These are phyloP conservation scores for Gymnoscopelus microlampas DNA, from an alignment of 2,797 vertebrate genomes.

Conservation along the genomic window DNA sequence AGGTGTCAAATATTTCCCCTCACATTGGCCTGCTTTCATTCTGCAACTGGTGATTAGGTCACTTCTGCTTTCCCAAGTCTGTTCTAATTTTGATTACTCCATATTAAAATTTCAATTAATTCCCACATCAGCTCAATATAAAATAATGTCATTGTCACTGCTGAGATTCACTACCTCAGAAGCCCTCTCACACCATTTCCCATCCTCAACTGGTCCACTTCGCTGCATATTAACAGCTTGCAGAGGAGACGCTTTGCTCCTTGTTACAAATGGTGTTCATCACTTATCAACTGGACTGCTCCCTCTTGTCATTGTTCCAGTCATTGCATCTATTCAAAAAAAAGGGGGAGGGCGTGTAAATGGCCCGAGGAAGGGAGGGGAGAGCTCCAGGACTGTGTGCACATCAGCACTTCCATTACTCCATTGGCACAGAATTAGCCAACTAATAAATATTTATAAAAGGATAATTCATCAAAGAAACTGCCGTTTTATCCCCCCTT, in stretches of 20 bases:
- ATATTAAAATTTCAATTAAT: no score
- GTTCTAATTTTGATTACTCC: no score
- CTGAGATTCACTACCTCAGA: background rate
- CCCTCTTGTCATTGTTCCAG: constrained; percentile 30
- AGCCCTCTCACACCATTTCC: background rate
- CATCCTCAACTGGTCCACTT: constrained; percentile 4
- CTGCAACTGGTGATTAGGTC: no score
- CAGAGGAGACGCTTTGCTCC: constrained; percentile 18
- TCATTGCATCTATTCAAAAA: constrained; percentile 15
- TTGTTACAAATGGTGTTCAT: constrained; percentile 34
- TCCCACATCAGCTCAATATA: no score
- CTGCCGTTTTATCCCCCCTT: constrained; percentile 52
- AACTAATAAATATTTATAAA: constrained; percentile 73
- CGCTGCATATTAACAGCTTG: constrained; percentile 21
- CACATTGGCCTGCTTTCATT: no score
- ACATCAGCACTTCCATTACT: constrained; percentile 62
- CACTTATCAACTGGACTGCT: constrained; percentile 35
- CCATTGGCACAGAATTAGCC: constrained; percentile 61
- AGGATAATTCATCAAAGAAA: constrained; percentile 60
- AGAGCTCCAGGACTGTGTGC: constrained; percentile 28
- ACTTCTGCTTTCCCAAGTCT: no score
- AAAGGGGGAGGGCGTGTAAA: constrained; percentile 12
- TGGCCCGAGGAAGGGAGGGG: constrained; percentile 7
- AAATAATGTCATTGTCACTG: no score
- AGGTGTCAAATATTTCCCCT: no score